Evolutionary conservation across 2,797 vertebrate genomes (phyloP).

Genomic region (Amazona ochrocephala): DNA sequence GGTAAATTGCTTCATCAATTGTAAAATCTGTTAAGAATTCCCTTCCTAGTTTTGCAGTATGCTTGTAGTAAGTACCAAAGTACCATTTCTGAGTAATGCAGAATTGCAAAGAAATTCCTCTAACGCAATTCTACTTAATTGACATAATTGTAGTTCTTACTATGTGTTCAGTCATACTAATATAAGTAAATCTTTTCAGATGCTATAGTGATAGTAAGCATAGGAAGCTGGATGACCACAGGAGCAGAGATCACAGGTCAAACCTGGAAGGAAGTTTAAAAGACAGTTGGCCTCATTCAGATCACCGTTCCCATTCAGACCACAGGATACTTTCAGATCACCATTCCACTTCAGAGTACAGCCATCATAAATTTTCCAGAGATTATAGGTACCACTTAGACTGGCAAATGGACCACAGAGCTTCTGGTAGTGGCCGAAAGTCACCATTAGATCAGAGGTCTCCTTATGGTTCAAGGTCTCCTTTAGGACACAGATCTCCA

Average conservation of each 20-base stretch:
- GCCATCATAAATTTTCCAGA: constrained; percentile 85
- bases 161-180: constrained; percentile 44
- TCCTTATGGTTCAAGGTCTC: constrained; percentile 89
- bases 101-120: constrained; percentile 17
- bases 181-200: constrained; percentile 58
- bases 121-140: background rate
- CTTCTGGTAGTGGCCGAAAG: constrained; percentile 87
- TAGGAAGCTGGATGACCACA: constrained; percentile 91
- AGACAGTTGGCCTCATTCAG: constrained; percentile 80
- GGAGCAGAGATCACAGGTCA: constrained; percentile 87
- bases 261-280: constrained; percentile 84
- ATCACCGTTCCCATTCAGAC: constrained; percentile 84
- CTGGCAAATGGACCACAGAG: constrained; percentile 91
- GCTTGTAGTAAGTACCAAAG: background rate
- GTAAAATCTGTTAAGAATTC: background rate
- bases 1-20: constrained; percentile 75
- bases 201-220: constrained; percentile 89
- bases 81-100: constrained; percentile 19
- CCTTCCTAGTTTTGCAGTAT: constrained; percentile 7
- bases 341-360: constrained; percentile 83
- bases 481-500: constrained; percentile 88
- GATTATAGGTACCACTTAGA: constrained; percentile 93
- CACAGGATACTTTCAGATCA: constrained; percentile 80
- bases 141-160: constrained; percentile 26
- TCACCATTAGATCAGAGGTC: constrained; percentile 92